Conservation (phyloP, 2,113 vertebrate genomes). For the Pluvialis apricaria region DNA sequence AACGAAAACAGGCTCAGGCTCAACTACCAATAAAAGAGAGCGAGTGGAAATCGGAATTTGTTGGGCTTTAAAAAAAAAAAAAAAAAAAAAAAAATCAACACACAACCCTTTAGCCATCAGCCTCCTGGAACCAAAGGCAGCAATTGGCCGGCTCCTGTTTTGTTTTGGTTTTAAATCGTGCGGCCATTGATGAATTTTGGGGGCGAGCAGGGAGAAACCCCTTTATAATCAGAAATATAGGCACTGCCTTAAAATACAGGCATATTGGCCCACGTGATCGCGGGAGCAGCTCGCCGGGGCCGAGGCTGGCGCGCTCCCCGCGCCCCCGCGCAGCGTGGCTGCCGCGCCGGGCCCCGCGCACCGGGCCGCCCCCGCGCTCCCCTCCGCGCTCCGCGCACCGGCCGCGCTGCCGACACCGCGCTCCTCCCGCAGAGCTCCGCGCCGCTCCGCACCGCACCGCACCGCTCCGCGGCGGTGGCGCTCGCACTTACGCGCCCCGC, state of each 20-base stretch:
- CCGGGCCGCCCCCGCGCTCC: conserved; percentile 68
- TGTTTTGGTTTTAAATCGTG: conserved; percentile 80
- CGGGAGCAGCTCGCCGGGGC: conserved; percentile 80
- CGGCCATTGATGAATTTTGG: conserved; percentile 78
- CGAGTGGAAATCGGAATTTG: conserved; percentile 77
- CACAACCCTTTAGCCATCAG: conserved; percentile 78
- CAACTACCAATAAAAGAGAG: conserved; percentile 97
- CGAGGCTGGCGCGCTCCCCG: conserved; percentile 75
- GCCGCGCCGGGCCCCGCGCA: conserved; percentile 12
- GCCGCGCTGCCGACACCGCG: conserved; percentile 52
- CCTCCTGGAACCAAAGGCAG: conserved; percentile 53
- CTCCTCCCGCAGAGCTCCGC: neutral
- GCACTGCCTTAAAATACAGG: conserved; percentile 92
- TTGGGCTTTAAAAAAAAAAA: conserved; percentile 67
- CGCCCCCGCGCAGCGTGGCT: neutral
- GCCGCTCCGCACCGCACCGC: neutral
- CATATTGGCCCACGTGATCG: conserved; percentile 98
- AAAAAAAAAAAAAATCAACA: conserved; percentile 17
- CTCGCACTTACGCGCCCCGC: conserved; percentile 21
- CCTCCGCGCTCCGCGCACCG: neutral
- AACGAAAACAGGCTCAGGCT: conserved; percentile 90
- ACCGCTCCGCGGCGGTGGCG: neutral
- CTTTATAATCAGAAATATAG: conserved; percentile 95
- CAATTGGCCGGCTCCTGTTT: conserved; percentile 56
- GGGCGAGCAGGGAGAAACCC: conserved; percentile 81